Evolutionary conservation across 2,888 invertebrate species (phyloP).

Genomic region (Thereva nobilitata): DNA sequence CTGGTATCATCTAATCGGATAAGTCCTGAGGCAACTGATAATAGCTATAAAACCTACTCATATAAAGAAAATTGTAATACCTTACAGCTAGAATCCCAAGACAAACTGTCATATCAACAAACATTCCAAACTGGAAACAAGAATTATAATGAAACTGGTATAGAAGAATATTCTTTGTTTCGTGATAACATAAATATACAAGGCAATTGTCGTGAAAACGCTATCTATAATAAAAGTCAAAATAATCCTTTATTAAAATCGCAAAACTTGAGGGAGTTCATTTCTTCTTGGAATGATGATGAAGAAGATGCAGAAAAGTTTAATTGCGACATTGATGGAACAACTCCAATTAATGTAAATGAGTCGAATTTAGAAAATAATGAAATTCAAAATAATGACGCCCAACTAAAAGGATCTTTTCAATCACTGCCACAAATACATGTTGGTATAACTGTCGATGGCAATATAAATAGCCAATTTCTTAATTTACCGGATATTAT

Average conservation of each 20-base stretch:
- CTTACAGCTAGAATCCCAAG: too few species aligned
- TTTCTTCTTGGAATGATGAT: slow-evolving; percentile 57
- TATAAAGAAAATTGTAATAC: too few species aligned
- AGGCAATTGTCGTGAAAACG: slow-evolving; percentile 9
- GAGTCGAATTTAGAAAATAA: slow-evolving; percentile 8
- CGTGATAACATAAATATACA: not conserved
- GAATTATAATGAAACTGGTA: too few species aligned
- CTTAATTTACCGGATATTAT: slow-evolving; percentile 57
- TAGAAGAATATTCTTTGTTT: too few species aligned
- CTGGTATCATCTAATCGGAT: too few species aligned
- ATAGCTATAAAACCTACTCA: too few species aligned
- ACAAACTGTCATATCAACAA: too few species aligned
- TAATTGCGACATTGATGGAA: not conserved
- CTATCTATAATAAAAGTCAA: slow-evolving; percentile 22
- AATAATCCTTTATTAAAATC: slow-evolving; percentile 46
- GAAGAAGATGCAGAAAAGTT: slow-evolving; percentile 49
- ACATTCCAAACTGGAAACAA: too few species aligned
- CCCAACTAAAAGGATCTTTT: slow-evolving; percentile 44
- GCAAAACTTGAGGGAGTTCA: slow-evolving; percentile 55
- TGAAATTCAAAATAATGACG: slow-evolving; percentile 41
- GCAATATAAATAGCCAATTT: slow-evolving; percentile 48
- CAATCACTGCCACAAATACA: slow-evolving; percentile 45
- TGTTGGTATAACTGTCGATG: slow-evolving; percentile 47
- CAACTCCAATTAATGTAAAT: not conserved
- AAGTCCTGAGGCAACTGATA: too few species aligned